Evolutionary conservation across 1,140 invertebrate species (phyloP).

Genomic region (Argopecten irradians): DNA sequence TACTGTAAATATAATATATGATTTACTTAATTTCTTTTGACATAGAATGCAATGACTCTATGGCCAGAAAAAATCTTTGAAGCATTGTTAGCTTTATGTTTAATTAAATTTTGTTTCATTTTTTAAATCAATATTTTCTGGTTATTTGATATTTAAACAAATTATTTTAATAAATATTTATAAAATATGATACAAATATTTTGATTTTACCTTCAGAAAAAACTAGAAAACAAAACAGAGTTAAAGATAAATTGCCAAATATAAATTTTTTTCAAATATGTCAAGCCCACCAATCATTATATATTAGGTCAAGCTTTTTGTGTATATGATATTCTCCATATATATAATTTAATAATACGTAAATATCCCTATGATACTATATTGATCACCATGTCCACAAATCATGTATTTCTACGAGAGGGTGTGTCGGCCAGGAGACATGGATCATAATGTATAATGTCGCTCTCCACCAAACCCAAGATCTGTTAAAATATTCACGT

Average conservation of each 20-base stretch:
- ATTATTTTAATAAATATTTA: too few relatives aligned
- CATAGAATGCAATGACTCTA: neutral
- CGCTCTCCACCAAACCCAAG: neutral
- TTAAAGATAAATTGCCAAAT: too few relatives aligned
- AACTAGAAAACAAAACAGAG: too few relatives aligned
- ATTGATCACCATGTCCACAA: neutral
- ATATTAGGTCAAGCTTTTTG: neutral
- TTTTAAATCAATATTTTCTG: too few relatives aligned
- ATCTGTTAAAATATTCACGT: neutral
- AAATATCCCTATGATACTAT: neutral
- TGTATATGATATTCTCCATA: neutral
- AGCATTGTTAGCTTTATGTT: neutral
- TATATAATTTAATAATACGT: neutral
- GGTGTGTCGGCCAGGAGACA: neutral
- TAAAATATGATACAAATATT: too few relatives aligned
- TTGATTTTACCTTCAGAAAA: too few relatives aligned
- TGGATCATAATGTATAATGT: neutral
- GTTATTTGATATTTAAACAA: too few relatives aligned
- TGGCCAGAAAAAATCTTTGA: neutral
- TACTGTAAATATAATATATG: slow-evolving; percentile 2
- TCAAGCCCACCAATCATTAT: neutral
- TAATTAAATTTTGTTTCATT: too few relatives aligned
- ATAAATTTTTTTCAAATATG: neutral
- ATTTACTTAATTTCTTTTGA: neutral
- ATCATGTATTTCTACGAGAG: neutral